These are phyloP conservation scores for Synchiropus splendidus DNA, from an alignment of 2,113 vertebrate species.

Conservation along the genomic window DNA sequence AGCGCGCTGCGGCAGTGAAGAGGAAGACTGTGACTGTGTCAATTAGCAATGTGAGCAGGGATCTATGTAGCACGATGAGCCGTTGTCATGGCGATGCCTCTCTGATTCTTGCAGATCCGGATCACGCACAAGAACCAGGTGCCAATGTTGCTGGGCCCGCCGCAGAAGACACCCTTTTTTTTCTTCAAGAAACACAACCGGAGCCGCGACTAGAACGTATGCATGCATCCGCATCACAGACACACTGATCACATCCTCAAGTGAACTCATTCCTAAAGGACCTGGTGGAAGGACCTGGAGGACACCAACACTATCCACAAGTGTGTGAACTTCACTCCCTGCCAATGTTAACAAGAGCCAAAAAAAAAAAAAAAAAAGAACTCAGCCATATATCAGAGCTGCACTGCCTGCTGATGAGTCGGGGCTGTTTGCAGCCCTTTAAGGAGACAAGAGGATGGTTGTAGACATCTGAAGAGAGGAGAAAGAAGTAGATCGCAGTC, in stretches of 20 bases:
- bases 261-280: slow-evolving; percentile 5
- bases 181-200: slow-evolving; percentile 80
- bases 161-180: slow-evolving; percentile 87
- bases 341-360: background rate
- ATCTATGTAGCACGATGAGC: too few relatives aligned
- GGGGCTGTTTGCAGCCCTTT: background rate
- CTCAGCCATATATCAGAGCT: slow-evolving; percentile 18
- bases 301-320: too few relatives aligned
- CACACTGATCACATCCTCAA: slow-evolving; percentile 1
- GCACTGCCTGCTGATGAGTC: slow-evolving; percentile 32
- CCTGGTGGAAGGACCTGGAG: background rate
- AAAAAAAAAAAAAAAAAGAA: background rate
- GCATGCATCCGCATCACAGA: background rate
- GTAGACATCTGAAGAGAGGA: too few relatives aligned
- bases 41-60: too few relatives aligned
- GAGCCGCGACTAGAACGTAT: slow-evolving; percentile 68
- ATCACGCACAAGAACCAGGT: slow-evolving; percentile 95
- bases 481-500: too few relatives aligned
- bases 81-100: background rate
- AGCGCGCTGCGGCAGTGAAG: slow-evolving; percentile 3
- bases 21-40: too few relatives aligned
- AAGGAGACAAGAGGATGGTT: too few relatives aligned
- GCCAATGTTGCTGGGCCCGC: slow-evolving; percentile 84
- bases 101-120: slow-evolving; percentile 68
- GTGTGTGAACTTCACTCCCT: background rate